Evolutionary conservation across 2,797 vertebrate species (phyloP).

Genomic region (Hypotaenidia okinawae): DNA sequence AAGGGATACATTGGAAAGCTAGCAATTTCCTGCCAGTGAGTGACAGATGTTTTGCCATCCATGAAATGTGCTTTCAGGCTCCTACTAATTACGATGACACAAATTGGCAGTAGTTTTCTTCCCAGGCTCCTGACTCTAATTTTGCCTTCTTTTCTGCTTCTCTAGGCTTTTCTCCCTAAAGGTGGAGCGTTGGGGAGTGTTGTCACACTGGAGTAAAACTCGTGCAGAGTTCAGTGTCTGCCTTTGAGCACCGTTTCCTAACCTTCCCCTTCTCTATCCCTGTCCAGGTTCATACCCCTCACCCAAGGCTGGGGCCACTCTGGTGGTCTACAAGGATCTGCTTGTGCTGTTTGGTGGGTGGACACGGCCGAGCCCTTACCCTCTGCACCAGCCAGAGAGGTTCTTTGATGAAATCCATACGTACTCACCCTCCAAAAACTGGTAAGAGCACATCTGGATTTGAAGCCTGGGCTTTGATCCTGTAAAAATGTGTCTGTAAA

Average conservation of each 20-base stretch:
- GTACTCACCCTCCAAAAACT: constrained; percentile 98
- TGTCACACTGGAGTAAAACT: background rate
- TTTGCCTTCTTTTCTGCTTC: background rate
- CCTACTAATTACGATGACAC: constrained; percentile 20
- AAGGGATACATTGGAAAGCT: constrained; percentile 30
- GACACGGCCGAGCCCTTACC: constrained; percentile 97
- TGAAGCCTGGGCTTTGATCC: background rate
- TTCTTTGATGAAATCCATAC: constrained; percentile 99
- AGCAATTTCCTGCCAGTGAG: constrained; percentile 66
- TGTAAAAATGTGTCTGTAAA: background rate
- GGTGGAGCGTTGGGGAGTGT: background rate
- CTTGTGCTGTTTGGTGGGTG: constrained; percentile 97
- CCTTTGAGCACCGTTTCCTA: background rate
- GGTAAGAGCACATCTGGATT: constrained; percentile 79
- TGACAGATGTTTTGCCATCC: constrained; percentile 63
- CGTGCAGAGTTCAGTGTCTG: fast-evolving
- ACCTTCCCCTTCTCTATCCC: background rate
- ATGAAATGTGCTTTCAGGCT: constrained; percentile 50
- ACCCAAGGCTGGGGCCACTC: constrained; percentile 95
- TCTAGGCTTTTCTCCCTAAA: background rate
- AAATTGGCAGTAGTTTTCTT: constrained; percentile 37
- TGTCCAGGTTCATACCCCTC: constrained; percentile 94
- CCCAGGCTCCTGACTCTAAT: constrained; percentile 23
- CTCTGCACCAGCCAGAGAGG: constrained; percentile 95
- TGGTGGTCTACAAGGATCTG: constrained; percentile 96